phyloP scores from a whole-genome alignment of 2,797 vertebrate species.

The Sebastes matsubarae region DNA sequence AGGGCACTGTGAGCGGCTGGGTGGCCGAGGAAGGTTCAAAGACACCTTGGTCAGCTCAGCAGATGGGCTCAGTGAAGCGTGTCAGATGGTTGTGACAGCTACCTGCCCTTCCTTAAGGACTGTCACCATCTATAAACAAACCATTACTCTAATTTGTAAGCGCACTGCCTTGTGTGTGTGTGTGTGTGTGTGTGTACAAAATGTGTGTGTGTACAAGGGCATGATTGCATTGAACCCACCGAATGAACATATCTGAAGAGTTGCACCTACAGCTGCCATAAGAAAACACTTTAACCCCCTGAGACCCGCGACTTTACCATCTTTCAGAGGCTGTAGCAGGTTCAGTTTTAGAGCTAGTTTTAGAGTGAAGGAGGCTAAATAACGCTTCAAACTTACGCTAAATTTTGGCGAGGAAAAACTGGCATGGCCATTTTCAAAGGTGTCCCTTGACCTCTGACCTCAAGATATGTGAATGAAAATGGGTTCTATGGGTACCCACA shows the following conservation, averaged over 20 bases:
- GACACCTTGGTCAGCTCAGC: constrained; percentile 62
- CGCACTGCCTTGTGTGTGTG: background rate
- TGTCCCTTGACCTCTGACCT: no score
- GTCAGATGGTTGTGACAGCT: constrained; percentile 67
- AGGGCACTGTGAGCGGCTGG: constrained; percentile 52
- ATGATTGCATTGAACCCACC: background rate
- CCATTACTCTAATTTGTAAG: constrained; percentile 62
- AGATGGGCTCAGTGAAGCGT: constrained; percentile 70
- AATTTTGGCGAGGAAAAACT: no score
- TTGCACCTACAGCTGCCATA: background rate
- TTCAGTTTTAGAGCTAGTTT: no score
- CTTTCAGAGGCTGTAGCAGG: no score
- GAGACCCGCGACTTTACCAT: no score
- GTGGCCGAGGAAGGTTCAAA: constrained; percentile 27
- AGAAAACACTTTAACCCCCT: no score
- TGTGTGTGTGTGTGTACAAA: background rate
- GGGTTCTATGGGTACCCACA: no score
- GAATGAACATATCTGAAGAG: background rate
- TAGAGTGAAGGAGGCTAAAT: no score
- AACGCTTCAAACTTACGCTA: no score
- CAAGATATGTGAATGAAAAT: no score
- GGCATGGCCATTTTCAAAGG: no score
- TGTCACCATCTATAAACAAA: constrained; percentile 70
- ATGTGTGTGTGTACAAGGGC: background rate
- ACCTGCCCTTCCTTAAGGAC: constrained; percentile 70